A percentile compares a stretch with the other conserved stretches of the same genome.
phyloP scores from a whole-genome alignment of 2,113 vertebrate species.

The Cygnus buccinator region DNA sequence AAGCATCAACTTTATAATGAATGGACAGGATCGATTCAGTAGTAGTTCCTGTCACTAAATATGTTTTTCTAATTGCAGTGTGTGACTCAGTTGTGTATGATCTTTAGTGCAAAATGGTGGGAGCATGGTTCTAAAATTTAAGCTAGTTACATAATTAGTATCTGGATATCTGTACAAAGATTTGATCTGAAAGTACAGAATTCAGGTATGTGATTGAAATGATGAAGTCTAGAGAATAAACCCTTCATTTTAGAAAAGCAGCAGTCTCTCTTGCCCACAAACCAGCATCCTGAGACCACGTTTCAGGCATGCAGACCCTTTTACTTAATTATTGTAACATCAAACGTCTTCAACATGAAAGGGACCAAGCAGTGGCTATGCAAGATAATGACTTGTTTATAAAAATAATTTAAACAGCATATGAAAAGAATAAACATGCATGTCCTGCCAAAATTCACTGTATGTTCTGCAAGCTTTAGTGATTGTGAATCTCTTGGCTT shows the following conservation, averaged over 20 bases:
- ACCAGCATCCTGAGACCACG: neutral
- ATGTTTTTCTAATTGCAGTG: neutral
- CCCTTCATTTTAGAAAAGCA: neutral
- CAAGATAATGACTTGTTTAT: constrained; percentile 67
- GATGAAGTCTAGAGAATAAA: neutral
- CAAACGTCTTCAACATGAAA: constrained; percentile 58
- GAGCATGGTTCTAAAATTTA: neutral
- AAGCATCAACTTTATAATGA: neutral
- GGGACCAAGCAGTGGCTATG: constrained; percentile 61
- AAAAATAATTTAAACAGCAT: constrained; percentile 63
- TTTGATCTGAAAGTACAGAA: neutral
- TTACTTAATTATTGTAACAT: constrained; percentile 65
- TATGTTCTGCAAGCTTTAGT: constrained; percentile 40
- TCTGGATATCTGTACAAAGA: neutral
- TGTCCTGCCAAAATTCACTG: constrained; percentile 49
- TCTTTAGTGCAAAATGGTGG: neutral
- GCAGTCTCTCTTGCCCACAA: constrained; percentile 33
- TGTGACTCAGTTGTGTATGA: accelerated
- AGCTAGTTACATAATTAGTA: neutral
- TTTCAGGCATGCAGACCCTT: constrained; percentile 37
- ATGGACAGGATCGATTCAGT: neutral
- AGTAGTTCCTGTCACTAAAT: neutral
- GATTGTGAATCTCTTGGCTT: constrained; percentile 47
- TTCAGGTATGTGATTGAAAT: neutral
- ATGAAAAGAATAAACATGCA: constrained; percentile 57